Base-by-base conservation (phyloP, 2,113 vertebrate species). In the Calyptomena viridis region DNA sequence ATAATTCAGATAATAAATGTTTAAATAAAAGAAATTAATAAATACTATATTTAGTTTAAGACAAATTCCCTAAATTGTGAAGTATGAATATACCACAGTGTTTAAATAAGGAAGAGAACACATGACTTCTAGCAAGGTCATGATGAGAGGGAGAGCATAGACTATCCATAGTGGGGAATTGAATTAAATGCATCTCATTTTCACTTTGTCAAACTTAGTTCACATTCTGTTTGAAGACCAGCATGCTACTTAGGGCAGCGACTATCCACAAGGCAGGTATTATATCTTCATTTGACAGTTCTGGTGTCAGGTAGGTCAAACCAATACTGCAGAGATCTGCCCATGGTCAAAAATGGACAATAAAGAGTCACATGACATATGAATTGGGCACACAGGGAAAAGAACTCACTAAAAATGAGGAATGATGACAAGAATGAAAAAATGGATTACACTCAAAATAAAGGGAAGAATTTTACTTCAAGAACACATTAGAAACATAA, bases 131-230 rank as follows among this genome's bases (percentile, higher is more conserved):
- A 95, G 59, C 63, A 77, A 94, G 71, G 76, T 84, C 74, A 84
- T 37, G 49, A 95, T 68, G 84, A 82, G 62, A 91, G 69, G 23
- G 40, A 95, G 30, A 83, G 71, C 74, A 90, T 0, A 91, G 53
- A 74, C 78, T 77, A 94, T 80, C 49, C 40, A 79, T 73, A 11
- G 7, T 21, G 11, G 87, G 33, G 42, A 88, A 87, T 4, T 90
- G 79, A 96, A 84, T 90, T 84, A 88, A 56, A 77, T 19, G 9
- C 27, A 39, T 83, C 49, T 92, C 80, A 91, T 95, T 77, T 94
- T 96, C 86, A 71, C 81, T 95, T 92, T 76, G 68, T 94, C 87
- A 86, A 63, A 91, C 20, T 82, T 68, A 53, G 83, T 68, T 97
- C 88, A 84, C 76, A 94, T 68, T 79, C 49, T 92, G 89, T 31